Evolutionary conservation across 2,888 invertebrate genomes (phyloP).

Genomic region (Anoncus sp.): DNA sequence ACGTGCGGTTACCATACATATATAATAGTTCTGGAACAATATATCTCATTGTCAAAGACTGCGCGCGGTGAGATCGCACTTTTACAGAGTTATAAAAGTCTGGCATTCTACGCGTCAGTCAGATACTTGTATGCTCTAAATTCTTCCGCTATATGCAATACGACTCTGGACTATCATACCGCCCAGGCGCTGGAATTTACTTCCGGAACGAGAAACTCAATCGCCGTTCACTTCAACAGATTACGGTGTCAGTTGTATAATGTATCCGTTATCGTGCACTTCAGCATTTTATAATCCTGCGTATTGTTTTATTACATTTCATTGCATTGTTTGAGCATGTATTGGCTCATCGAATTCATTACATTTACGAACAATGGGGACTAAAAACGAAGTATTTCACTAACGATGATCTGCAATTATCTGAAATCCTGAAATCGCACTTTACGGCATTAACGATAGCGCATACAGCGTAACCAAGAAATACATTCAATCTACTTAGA

Average conservation of each 20-base stretch:
- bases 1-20: neutral
- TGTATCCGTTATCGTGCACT: neutral
- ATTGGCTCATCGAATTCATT: too few species aligned
- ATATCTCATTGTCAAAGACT: constrained; percentile 35
- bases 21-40: constrained; percentile 13
- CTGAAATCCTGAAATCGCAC: neutral
- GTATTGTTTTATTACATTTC: too few species aligned
- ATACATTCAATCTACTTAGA: constrained; percentile 36
- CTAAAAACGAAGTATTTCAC: constrained; percentile 24
- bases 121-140: constrained; percentile 36
- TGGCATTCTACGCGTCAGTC: constrained; percentile 35
- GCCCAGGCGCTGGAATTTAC: constrained; percentile 44
- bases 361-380: too few species aligned
- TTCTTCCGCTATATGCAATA: constrained; percentile 30
- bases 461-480: neutral
- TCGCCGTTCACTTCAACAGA: neutral
- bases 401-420: constrained; percentile 1
- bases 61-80: neutral
- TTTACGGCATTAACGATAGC: neutral
- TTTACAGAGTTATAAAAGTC: constrained; percentile 4
- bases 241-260: neutral
- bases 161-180: neutral
- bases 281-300: too few species aligned
- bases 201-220: constrained; percentile 49
- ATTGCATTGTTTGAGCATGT: too few species aligned